Evolutionary conservation across 2,113 vertebrate species (phyloP).

Genomic region (Alethe diademata): DNA sequence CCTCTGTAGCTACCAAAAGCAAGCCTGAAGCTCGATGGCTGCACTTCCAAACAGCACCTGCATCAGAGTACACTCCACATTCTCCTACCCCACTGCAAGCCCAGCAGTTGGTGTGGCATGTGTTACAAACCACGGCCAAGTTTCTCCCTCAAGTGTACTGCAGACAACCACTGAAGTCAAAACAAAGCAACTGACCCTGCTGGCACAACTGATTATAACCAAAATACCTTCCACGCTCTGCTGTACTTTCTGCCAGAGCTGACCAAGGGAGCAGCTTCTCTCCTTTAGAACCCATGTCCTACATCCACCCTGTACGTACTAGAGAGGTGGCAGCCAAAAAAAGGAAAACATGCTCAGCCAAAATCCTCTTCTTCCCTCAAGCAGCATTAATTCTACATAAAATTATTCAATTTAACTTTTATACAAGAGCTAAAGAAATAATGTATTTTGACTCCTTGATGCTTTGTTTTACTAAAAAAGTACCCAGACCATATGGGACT

Average conservation of each 20-base stretch:
- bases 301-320: background rate
- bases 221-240: background rate
- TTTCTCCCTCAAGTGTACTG: background rate
- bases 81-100: background rate
- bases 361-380: background rate
- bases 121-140: background rate
- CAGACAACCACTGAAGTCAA: background rate
- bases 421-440: background rate
- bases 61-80: background rate
- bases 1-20: background rate
- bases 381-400: background rate
- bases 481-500: background rate
- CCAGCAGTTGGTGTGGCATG: background rate
- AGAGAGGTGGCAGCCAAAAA: background rate
- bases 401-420: background rate
- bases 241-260: background rate
- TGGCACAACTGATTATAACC: background rate
- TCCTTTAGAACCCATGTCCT: background rate
- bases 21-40: background rate
- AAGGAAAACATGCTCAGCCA: fast-evolving
- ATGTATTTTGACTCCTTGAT: background rate
- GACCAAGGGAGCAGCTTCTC: background rate
- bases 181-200: background rate
- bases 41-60: background rate
- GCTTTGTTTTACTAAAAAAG: background rate